phyloP scores from a whole-genome alignment of 1,140 invertebrate species.

The Danaus melanippus region DNA sequence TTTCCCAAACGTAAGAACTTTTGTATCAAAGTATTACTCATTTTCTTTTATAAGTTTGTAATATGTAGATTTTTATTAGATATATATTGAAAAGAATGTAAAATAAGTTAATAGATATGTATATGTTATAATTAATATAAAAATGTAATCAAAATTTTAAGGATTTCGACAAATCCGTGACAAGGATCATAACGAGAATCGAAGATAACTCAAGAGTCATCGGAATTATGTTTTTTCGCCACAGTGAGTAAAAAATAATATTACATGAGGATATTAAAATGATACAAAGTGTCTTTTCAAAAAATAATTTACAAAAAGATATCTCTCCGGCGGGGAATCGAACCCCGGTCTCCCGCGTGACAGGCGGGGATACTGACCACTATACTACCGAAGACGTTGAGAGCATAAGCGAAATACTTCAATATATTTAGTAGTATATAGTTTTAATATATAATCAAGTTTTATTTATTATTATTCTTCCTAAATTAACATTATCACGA shows the following conservation, averaged over 20 bases:
- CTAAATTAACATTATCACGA: too few species aligned
- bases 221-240: constrained; percentile 26
- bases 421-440: too few species aligned
- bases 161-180: constrained; percentile 15
- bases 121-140: constrained; percentile 3
- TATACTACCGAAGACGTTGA: constrained; percentile 24
- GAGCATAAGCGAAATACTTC: too few species aligned
- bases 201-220: constrained; percentile 23
- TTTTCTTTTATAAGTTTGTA: too few species aligned
- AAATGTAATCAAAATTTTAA: constrained; percentile 8
- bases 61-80: constrained; percentile 20
- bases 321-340: constrained; percentile 28
- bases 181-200: constrained; percentile 24
- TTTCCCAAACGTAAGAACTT: too few species aligned
- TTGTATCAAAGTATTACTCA: too few species aligned
- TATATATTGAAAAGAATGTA: constrained; percentile 48
- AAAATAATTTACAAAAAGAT: too few species aligned
- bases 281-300: too few species aligned
- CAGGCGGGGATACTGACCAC: constrained; percentile 32
- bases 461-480: too few species aligned
- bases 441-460: too few species aligned
- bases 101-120: constrained; percentile 37
- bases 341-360: constrained; percentile 31
- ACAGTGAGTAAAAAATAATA: constrained; percentile 16
- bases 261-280: too few species aligned